Base-by-base conservation (phyloP, 2,888 invertebrate species). In the Acleris sparsana region DNA sequence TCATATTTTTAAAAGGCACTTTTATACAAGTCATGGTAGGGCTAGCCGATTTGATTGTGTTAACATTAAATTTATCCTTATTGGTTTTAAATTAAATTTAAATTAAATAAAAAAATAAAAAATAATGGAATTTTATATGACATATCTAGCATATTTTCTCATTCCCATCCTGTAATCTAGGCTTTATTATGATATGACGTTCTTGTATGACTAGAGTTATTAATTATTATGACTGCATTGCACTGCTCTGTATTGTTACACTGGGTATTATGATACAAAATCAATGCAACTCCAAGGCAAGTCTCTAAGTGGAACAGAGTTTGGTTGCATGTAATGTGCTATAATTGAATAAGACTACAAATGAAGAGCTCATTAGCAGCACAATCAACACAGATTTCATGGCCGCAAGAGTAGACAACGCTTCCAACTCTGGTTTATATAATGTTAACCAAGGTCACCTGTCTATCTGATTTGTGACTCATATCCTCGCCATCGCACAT, bases 311-410 rank as follows among this genome's bases (percentile, higher is more conserved):
- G 39, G 18, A 20, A 55, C 55, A 55, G 20, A 69, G 67, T 58
- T 71, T 71, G 49, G 65, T 73, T 74, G 72, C 65, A 71, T 73
- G 69, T 75, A 72, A 75, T 73, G 73, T 72, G 78, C 73, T 76
- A 78, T 79, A 79, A 76, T 69, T 66, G 71, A 74, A 77, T 72
- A 78, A 75, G 79, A 78, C 51, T 56, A 78, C 73, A 71, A 55
- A 69, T 76, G 66, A 72, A 67, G 56, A 69, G 72, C 74, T 83
- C 78, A 85, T 87, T 88, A 87, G 79, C 80, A 75, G 67, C 72
- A 77, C 79, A 83, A 87, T 92, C 88, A 88, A 77, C 86, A 82
- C 81, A 79, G 71, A 80, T 86, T 84, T 77, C 82, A 79, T 75
- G 82, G 76, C 77, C 79, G 70, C 78, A 77, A 79, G 78, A 79